A percentile compares a stretch with the other conserved stretches of the same genome.
Conservation (phyloP, 35 echinoderm and acorn worm species). For the Apostichopus japonicus region DNA sequence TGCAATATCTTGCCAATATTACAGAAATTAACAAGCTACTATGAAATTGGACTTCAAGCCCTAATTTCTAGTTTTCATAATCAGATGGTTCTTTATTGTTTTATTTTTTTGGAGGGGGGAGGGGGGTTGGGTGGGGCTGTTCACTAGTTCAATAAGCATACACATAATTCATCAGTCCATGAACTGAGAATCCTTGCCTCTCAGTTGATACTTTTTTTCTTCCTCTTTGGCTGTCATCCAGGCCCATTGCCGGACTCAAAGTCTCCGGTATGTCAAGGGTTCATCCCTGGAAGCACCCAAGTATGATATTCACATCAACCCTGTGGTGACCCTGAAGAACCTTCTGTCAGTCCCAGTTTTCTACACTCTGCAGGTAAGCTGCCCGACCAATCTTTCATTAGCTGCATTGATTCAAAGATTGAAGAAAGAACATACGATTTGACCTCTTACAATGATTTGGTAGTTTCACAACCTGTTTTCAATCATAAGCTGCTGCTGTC, state of each 20-base stretch:
- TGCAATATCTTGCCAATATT: no score
- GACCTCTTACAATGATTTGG: no score
- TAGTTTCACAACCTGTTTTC: no score
- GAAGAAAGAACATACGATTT: not conserved
- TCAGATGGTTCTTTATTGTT: no score
- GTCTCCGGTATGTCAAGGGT: constrained; percentile 78
- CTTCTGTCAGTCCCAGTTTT: constrained; percentile 81
- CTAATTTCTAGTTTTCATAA: no score
- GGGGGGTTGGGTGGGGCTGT: no score
- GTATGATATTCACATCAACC: constrained; percentile 87
- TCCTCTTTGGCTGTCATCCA: not conserved
- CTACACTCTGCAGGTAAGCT: constrained; percentile 81
- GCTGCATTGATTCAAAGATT: not conserved
- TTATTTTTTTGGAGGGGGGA: no score
- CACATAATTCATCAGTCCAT: not conserved
- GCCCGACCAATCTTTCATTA: no score
- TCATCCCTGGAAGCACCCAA: constrained; percentile 83
- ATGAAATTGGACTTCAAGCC: no score
- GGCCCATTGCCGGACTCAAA: constrained; percentile 42
- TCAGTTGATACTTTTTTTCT: not conserved
- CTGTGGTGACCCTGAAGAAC: constrained; percentile 79
- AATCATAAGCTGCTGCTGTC: no score
- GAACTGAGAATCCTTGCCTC: not conserved
- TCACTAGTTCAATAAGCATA: no score
- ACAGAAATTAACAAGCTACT: no score